Evolutionary conservation across 1,140 invertebrate species (phyloP), one percentile per base, ranked within the genome.

Genomic region (Ips typographus): DNA sequence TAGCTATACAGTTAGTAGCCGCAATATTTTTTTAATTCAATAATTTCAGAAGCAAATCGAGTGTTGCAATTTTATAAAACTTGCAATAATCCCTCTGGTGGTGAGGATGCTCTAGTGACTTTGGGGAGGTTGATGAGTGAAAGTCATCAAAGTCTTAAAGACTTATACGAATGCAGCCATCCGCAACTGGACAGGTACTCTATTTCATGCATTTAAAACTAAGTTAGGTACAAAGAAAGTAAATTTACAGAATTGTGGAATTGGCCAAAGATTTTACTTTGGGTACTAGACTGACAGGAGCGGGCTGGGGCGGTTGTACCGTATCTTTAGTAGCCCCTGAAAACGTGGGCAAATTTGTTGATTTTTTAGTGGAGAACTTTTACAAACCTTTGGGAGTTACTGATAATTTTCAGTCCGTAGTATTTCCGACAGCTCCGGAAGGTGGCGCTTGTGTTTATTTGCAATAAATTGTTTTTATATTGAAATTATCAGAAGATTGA

Each of bases 221-320:
- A 2, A 6, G 7, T 22, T 49, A 1, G 7, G 2, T 3, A 6
- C 6, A 49, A 49, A 8, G 2, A 49, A 49, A 49, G 22, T 49
- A 49, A 8, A 49, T 49, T 65, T 71, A 40, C 83, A 75, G 72
- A 22, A 64, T 99, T 2, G 94, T 98, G 41, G 81, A 90, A 40
- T 79, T 91, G 53, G 94, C 94, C n/a, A 80, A 86, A 62, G 79
- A 87, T 56, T 83, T 87, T 62, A 89, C 91, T 43, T 83, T 93
- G 37, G 94, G 96, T 42, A 91, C 94, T 4, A 86, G 97, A 70
- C 83, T 99, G 42, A 99, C 98, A 3, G 98, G 98, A 60, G 94
- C 94, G 22, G 94, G 94, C 37, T 98, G 97, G 97, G 97, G 97
- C 37, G 97, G 97, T 1, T 98, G 96, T 81, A 88, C 92, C 66